Evolutionary conservation across 2,113 vertebrate genomes (phyloP), one percentile per base, ranked within the genome.

Genomic region (Nothocercus julius): DNA sequence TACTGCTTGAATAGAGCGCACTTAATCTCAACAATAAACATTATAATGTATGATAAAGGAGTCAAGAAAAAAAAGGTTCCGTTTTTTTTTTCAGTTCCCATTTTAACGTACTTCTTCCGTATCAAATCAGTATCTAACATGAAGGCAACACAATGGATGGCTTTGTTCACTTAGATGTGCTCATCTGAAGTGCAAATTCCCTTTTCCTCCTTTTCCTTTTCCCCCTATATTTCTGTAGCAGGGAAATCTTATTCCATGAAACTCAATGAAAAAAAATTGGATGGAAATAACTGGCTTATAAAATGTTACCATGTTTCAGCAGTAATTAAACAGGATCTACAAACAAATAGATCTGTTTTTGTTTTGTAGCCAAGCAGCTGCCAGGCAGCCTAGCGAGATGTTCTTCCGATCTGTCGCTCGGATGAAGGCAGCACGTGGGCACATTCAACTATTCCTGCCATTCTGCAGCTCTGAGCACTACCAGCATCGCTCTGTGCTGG

Each of bases 1-100:
- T 96, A 96, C 93, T 91, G 89, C 89, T 87, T 97, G 93, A 97
- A 96, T 84, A 95, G 91, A 92, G 90, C 93, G 79, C 84, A 90
- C 68, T 94, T 97, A 93, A 97, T 96, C 91, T 96, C 94, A 94
- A 95, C 86, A 96, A 96, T 95, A 97, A 96, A 97, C 84, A 94
- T 87, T 77, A 96, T 72, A 89, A 94, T 89, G 85, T 74, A 93
- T 77, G 93, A 96, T 89, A 94, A 88, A 97, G 84, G 63, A 95
- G 66, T 79, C 77, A 83, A 47, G 12, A 94, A 61, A 92, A 80
- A 92, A 80, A 66, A 86, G 11, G 58, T 84, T 58, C 67, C 83
- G 81, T 49, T 49, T 5, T 77, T 82, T 93, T 91, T 90, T 70
- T 64, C 79, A 86, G 89, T 88, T 51, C 58, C 42, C 74, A 73